A percentile compares a stretch with the other conserved stretches of the same genome.
These are phyloP conservation scores for Apamea crenata DNA, from an alignment of 2,888 invertebrate genomes.

Conservation along the genomic window DNA sequence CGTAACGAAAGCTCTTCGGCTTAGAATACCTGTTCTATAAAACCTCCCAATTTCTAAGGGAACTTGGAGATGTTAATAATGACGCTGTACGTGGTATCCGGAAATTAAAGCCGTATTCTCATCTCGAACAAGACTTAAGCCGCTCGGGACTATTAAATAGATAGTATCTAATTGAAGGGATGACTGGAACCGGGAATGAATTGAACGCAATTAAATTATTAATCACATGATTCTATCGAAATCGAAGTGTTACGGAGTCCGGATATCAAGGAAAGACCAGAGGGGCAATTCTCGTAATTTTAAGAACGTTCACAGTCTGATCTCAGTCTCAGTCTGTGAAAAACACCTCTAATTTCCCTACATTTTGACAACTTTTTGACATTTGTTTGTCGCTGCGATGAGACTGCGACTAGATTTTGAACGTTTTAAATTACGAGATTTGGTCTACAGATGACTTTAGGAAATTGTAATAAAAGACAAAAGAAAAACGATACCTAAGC, in stretches of 20 bases:
- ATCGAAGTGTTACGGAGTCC: slow-evolving; percentile 3
- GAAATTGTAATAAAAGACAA: neutral
- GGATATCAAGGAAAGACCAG: neutral
- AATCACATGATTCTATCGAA: slow-evolving; percentile 30
- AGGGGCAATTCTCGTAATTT: too few relatives aligned
- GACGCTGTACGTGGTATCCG: slow-evolving; percentile 55
- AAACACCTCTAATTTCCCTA: too few relatives aligned
- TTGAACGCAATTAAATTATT: slow-evolving; percentile 45
- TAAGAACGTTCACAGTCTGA: too few relatives aligned
- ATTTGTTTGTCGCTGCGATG: too few relatives aligned
- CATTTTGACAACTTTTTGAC: too few relatives aligned
- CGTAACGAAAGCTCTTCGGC: slow-evolving; percentile 48
- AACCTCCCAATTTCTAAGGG: slow-evolving; percentile 33
- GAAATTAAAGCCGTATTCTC: slow-evolving; percentile 52
- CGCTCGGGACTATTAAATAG: slow-evolving; percentile 43
- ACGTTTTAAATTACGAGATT: too few relatives aligned
- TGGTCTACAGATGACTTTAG: neutral
- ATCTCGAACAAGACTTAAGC: slow-evolving; percentile 48
- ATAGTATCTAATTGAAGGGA: slow-evolving; percentile 52
- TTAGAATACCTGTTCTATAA: slow-evolving; percentile 47
- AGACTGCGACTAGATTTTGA: too few relatives aligned
- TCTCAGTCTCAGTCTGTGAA: too few relatives aligned
- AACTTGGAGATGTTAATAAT: slow-evolving; percentile 52
- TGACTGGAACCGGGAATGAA: slow-evolving; percentile 39
- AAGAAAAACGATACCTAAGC: neutral